Evolutionary conservation across 2,797 vertebrate genomes (phyloP).

Genomic region (Rhinatrema bivittatum): DNA sequence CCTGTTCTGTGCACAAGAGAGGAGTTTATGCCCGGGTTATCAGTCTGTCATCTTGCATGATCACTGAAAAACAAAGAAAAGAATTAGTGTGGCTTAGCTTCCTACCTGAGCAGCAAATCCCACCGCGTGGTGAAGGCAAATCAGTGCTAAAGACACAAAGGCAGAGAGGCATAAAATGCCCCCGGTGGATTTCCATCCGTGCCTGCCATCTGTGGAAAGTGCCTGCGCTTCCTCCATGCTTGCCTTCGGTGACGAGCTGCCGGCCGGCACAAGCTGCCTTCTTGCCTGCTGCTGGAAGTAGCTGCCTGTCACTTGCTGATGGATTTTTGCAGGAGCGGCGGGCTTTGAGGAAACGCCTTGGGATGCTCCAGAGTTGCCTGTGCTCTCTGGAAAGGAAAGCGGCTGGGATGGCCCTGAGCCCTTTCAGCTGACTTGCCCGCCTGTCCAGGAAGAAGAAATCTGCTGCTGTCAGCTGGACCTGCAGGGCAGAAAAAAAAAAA

Average conservation of each 20-base stretch:
- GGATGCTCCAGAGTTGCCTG: constrained; percentile 34
- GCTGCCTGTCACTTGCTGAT: constrained; percentile 7
- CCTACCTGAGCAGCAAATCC: constrained; percentile 1
- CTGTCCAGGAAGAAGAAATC: constrained; percentile 18
- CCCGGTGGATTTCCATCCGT: not conserved
- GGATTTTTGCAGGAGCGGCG: constrained; percentile 11
- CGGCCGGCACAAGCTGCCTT: not conserved
- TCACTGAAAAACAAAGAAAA: no score
- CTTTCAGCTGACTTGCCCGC: constrained; percentile 20
- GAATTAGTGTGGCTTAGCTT: no score
- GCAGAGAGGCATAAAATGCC: constrained; percentile 15
- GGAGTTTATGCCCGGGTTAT: no score
- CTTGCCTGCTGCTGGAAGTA: constrained; percentile 9
- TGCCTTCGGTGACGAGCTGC: not conserved
- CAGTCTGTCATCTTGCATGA: no score
- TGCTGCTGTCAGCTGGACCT: constrained; percentile 28
- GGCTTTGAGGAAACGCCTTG: constrained; percentile 12
- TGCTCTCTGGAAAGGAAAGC: constrained; percentile 38
- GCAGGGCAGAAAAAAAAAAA: not conserved
- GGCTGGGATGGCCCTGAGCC: constrained; percentile 34
- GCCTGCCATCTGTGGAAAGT: not conserved
- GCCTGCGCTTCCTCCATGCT: constrained; percentile 14
- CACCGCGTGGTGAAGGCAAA: not conserved
- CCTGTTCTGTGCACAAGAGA: no score
- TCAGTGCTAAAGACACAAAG: constrained; percentile 18